Percentiles rank a stretch among this genome's conserved stretches.
These are phyloP conservation scores for honey bee (Apis mellifera) DNA, from an alignment of 1,140 invertebrate genomes.

Conservation along the genomic window DNA sequence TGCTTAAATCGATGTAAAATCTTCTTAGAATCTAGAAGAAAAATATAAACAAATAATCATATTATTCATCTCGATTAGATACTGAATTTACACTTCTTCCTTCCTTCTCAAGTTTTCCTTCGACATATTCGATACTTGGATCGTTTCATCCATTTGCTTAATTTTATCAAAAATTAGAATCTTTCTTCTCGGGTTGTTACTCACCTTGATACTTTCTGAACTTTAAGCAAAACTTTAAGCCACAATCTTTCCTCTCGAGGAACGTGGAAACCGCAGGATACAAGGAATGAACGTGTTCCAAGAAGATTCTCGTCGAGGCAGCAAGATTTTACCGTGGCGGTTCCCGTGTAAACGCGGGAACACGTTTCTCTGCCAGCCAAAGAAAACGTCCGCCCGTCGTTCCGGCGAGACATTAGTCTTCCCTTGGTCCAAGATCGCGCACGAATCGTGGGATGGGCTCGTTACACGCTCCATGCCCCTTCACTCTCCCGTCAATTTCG, in stretches of 20 bases:
- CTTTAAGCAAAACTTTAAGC: no score
- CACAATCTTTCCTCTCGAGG: background rate
- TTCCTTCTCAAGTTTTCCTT: no score
- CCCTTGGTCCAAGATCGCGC: constrained; percentile 13
- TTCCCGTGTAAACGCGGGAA: constrained; percentile 25
- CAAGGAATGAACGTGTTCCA: background rate
- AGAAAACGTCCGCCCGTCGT: background rate
- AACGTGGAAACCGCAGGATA: background rate
- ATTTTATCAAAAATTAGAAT: no score
- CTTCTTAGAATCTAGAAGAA: no score
- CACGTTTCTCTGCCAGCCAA: background rate
- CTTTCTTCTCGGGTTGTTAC: background rate
- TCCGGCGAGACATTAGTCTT: constrained; percentile 29
- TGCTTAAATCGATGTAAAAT: no score
- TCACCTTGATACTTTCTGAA: background rate
- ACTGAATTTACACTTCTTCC: no score
- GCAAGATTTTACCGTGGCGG: constrained; percentile 42
- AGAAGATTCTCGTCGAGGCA: background rate
- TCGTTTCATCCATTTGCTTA: no score
- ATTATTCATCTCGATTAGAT: no score
- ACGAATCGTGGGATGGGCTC: constrained; percentile 19
- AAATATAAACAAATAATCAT: no score
- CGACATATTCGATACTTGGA: no score
- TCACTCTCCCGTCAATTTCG: constrained; percentile 28
- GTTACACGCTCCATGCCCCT: constrained; percentile 31